Percentiles rank a stretch among this genome's conserved stretches.
phyloP scores from a whole-genome alignment of 2,888 invertebrate species.

The Pterostichus madidus region DNA sequence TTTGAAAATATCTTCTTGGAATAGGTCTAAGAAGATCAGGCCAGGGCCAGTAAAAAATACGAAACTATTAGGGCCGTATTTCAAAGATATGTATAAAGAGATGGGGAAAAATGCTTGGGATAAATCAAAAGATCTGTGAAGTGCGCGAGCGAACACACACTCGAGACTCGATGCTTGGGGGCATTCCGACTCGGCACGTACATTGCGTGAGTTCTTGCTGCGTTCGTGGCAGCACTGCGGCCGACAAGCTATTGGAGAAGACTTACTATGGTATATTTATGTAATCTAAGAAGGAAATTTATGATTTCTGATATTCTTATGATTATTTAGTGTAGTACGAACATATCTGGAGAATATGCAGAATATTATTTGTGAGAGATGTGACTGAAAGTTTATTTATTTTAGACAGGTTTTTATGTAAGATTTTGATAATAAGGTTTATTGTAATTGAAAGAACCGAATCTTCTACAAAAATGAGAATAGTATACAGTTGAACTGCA shows the following conservation, averaged over 20 bases:
- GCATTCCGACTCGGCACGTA: constrained; percentile 19
- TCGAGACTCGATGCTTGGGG: neutral
- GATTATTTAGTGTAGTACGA: neutral
- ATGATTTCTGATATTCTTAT: constrained; percentile 5
- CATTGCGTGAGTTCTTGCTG: neutral
- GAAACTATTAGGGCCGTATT: constrained; percentile 39
- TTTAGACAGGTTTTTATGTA: too few species aligned
- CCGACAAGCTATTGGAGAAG: neutral
- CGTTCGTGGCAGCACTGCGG: constrained; percentile 7
- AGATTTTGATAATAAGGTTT: too few species aligned
- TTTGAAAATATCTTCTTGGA: constrained; percentile 1
- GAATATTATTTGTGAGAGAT: too few species aligned
- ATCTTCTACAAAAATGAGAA: too few species aligned
- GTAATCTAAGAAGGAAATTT: constrained; percentile 17
- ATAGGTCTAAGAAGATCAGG: neutral
- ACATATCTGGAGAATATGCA: neutral
- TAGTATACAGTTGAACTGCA: too few species aligned
- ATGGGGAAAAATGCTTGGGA: constrained; percentile 32
- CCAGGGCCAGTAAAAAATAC: constrained; percentile 15
- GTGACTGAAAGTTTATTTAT: too few species aligned
- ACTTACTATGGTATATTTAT: neutral
- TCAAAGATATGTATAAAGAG: constrained; percentile 39
- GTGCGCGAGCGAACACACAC: neutral
- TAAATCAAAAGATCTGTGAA: constrained; percentile 31
- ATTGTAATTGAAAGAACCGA: too few species aligned